Evolutionary conservation across 92 coral and sea anemone species (phyloP).

Genomic region (Bergia sp.): DNA sequence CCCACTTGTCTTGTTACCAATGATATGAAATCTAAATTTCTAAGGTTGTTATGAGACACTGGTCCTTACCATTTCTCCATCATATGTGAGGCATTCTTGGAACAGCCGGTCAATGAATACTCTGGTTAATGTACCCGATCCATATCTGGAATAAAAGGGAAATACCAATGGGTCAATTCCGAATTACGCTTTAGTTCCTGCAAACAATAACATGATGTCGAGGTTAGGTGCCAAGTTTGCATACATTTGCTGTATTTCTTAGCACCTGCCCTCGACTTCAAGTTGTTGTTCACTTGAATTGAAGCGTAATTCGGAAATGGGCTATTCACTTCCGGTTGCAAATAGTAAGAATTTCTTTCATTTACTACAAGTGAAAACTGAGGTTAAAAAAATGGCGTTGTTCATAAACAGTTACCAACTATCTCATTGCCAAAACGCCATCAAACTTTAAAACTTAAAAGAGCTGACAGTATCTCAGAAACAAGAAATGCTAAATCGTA

Average conservation of each 20-base stretch:
- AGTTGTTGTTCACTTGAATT: no score
- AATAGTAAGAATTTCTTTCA: background rate
- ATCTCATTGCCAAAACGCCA: background rate
- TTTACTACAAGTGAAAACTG: background rate
- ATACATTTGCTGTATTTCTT: no score
- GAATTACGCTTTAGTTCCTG: no score
- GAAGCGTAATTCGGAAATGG: no score
- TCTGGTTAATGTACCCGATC: constrained; percentile 95
- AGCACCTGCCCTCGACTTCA: no score
- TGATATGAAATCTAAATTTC: no score
- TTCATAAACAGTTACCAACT: background rate
- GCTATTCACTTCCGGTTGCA: background rate
- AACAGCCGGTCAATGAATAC: constrained; percentile 94
- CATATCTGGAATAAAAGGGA: constrained; percentile 68
- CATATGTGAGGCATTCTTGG: constrained; percentile 97
- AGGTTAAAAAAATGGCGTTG: background rate
- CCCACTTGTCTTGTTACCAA: no score
- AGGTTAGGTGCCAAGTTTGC: no score
- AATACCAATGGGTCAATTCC: no score
- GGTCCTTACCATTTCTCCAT: constrained; percentile 94
- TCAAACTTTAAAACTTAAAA: background rate
- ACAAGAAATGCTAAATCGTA: no score
- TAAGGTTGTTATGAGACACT: background rate
- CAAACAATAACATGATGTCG: no score
- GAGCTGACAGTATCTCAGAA: background rate